Evolutionary conservation across 2,797 vertebrate genomes (phyloP).

Genomic region (Aeoliscus strigatus): DNA sequence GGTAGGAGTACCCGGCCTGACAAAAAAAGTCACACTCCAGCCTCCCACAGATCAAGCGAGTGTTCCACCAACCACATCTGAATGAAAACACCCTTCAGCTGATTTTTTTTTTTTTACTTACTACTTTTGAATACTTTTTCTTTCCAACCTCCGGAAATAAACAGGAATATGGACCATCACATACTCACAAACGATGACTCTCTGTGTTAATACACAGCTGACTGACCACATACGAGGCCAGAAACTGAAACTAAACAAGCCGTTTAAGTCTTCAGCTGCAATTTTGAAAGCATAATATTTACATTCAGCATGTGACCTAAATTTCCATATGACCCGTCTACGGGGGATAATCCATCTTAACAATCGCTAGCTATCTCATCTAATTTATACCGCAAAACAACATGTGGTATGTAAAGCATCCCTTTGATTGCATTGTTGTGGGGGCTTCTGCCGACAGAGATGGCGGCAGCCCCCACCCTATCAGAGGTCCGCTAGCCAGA

Average conservation of each 20-base stretch:
- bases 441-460: constrained; percentile 33
- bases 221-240: too few relatives aligned
- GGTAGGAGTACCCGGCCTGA: too few relatives aligned
- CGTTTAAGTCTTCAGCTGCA: background rate
- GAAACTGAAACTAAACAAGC: constrained; percentile 12
- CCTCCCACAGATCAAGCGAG: too few relatives aligned
- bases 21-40: too few relatives aligned
- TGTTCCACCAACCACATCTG: too few relatives aligned
- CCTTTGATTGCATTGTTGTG: constrained; percentile 67
- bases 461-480: constrained; percentile 19
- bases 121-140: too few relatives aligned
- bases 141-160: too few relatives aligned
- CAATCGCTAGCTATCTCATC: constrained; percentile 36
- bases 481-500: constrained; percentile 46
- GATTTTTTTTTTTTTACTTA: too few relatives aligned
- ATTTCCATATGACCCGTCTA: constrained; percentile 56
- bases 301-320: constrained; percentile 62
- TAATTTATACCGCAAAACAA: constrained; percentile 66
- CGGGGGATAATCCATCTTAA: constrained; percentile 62
- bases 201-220: too few relatives aligned
- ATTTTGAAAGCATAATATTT: constrained; percentile 58
- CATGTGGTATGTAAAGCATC: constrained; percentile 68
- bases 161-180: too few relatives aligned
- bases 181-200: too few relatives aligned
- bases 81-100: too few relatives aligned